Evolutionary conservation across 2,113 vertebrate genomes (phyloP), one percentile per base, ranked within the genome.

Genomic region (Fulmarus glacialis): DNA sequence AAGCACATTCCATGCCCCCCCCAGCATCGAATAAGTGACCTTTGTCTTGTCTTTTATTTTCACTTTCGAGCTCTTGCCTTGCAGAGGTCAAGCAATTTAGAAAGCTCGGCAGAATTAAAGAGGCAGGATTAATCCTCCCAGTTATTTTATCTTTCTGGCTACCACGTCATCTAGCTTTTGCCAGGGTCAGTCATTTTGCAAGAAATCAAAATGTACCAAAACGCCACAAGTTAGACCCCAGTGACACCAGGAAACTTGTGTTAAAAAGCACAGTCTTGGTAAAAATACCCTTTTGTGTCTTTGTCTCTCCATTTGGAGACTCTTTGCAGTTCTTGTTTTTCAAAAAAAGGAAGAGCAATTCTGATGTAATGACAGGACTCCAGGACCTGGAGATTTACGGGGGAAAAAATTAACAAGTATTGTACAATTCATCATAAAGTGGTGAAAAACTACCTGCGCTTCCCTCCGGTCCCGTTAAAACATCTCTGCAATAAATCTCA

Each of bases 41-140:
- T 95, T 92, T 95, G 77, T 56, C 78, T 80, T 72, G 67, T 36
- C 83, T 97, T 96, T 94, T 95, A 85, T 96, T 97, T 96, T 97
- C 97, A 55, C 78, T 96, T 96, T 96, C 22, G 18, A 73, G 60
- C n/a, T 67, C 75, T 36, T 58, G 50, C 30, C 24, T 78, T 42
- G 20, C 72, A 36, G 87, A 94, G 91, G 84, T 94, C 83, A 95
- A 88, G 71, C 24, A 11, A 22, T 47, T 82, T 53, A 26, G 53
- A 13, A 78, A 60, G 24, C 30, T 50, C 4, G 3, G 40, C 66
- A 47, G 40, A 87, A 92, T 55, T 81, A 52, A 71, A 78, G 60
- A 68, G 64, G 53, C 47, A 89, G 36, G 68, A 72, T 87, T 82
- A 66, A 84, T 82, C 13, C 71, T 24, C 32, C 9, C 17, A 0